Evolutionary conservation across 2,113 vertebrate species (phyloP).

Genomic region (Pontoporia blainvillei): DNA sequence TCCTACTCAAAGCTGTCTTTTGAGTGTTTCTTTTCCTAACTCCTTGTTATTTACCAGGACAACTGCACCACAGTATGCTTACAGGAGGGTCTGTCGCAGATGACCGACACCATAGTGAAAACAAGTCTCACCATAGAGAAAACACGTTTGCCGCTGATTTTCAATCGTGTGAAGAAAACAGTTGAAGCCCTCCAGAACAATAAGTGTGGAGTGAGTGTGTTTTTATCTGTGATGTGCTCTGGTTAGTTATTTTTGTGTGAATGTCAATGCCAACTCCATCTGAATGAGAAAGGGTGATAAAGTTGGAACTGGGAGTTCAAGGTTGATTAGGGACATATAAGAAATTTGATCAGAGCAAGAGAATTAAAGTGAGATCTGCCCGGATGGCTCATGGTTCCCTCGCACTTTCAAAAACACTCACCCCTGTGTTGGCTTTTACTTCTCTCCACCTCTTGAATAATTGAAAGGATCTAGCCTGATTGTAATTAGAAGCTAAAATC

Average conservation of each 20-base stretch:
- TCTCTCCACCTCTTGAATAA: neutral
- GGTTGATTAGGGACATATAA: neutral
- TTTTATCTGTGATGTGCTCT: neutral
- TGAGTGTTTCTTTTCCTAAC: neutral
- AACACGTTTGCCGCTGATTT: accelerated
- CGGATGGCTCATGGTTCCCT: neutral
- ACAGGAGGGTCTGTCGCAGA: constrained; percentile 46
- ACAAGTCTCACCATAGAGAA: neutral
- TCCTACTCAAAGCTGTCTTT: neutral
- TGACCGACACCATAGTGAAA: neutral
- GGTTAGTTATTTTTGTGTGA: neutral
- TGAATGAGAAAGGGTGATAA: neutral
- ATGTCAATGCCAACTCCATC: neutral
- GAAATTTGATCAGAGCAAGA: neutral
- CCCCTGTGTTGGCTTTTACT: neutral
- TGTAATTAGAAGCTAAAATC: neutral
- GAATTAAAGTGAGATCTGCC: neutral
- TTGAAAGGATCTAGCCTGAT: neutral
- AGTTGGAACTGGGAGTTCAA: neutral
- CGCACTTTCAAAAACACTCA: neutral
- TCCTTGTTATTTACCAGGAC: constrained; percentile 14
- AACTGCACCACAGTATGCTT: constrained; percentile 57
- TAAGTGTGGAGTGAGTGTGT: constrained; percentile 56
- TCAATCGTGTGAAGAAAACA: neutral
- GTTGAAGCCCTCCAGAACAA: neutral